phyloP scores from a whole-genome alignment of 2,113 vertebrate genomes.

The Crotalus helleri region DNA sequence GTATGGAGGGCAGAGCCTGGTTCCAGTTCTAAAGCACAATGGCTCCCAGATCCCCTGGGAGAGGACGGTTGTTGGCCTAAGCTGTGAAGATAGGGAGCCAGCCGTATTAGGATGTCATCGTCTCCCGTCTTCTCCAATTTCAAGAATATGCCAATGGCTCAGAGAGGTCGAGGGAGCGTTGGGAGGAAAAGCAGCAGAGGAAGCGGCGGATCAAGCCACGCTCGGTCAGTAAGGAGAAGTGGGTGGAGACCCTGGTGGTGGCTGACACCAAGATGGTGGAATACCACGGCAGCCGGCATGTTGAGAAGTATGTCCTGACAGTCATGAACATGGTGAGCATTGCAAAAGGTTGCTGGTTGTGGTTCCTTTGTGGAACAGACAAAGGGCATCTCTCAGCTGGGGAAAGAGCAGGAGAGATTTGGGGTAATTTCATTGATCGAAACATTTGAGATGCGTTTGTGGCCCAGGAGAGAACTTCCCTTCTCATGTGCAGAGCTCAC shows the following conservation, averaged over 20 bases:
- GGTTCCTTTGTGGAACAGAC: not conserved
- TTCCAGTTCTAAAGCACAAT: not conserved
- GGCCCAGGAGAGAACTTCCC: rapidly evolving
- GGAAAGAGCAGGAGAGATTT: not conserved
- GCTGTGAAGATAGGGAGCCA: not conserved
- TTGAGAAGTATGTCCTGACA: conserved; percentile 89
- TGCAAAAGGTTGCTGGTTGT: too few species aligned
- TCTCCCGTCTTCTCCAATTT: not conserved
- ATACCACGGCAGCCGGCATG: conserved; percentile 79
- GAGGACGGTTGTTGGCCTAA: not conserved
- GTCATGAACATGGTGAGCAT: conserved; percentile 96
- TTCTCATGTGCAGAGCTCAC: rapidly evolving
- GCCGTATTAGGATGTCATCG: rapidly evolving
- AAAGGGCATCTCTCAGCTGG: not conserved
- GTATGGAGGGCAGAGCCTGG: not conserved
- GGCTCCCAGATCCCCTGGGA: not conserved
- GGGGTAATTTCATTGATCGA: rapidly evolving
- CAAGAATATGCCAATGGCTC: conserved; percentile 45
- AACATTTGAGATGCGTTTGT: not conserved
- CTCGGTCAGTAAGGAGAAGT: conserved; percentile 92
- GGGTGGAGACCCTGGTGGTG: conserved; percentile 96
- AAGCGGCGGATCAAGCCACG: conserved; percentile 72
- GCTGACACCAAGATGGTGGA: conserved; percentile 94
- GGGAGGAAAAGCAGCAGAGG: conserved; percentile 69
- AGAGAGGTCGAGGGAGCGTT: conserved; percentile 72